Base-by-base conservation (phyloP, 2,113 vertebrate genomes). In the Pluvianellus socialis region DNA sequence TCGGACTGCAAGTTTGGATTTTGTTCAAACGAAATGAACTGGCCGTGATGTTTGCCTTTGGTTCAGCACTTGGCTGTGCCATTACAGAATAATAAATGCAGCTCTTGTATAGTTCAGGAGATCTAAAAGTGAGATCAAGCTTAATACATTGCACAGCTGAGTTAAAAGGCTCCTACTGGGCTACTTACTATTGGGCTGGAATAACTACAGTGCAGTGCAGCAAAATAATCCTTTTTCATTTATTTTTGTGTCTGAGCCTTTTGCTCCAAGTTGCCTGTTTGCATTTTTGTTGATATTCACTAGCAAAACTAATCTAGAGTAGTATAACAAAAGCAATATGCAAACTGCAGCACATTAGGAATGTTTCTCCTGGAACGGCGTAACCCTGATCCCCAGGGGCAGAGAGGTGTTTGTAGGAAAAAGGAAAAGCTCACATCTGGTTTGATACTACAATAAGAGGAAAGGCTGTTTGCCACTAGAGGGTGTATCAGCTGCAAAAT, bases 401-500 rank as follows among this genome's bases (percentile, higher is more conserved):
- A 70, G 23, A 72, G 49, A 88, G 30, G 20, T 52, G 20, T 82
- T 86, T 35, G 22, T 3, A 42, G 45, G 56, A 45, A 62, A 56
- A 58, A 63, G 47, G 38, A 8, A 81, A 91, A 74, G 8, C 28
- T 71, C 42, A 4, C 40, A n/a, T 21, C 53, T 68, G 66, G 7
- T 62, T 84, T 81, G 28, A 56, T 40, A 3, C 18, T 62, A 16
- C 28, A 14, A 2, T 7, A 40, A 79, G 44, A 92, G 22, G 68
- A 38, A 53, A 62, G 38, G 22, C 61, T 61, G 8, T 11, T 85
- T 80, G 67, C 97, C 97, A 92, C 97, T 97, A 97, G 96, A 96
- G 96, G 97, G 97, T 75, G 90, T 66, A 65, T 81, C 70, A 40
- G 49, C 63, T 70, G 76, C 63, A 73, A 59, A 88, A 38, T 26